Base-by-base conservation (phyloP, 2,888 invertebrate species). In the Apocheima hispidaria region DNA sequence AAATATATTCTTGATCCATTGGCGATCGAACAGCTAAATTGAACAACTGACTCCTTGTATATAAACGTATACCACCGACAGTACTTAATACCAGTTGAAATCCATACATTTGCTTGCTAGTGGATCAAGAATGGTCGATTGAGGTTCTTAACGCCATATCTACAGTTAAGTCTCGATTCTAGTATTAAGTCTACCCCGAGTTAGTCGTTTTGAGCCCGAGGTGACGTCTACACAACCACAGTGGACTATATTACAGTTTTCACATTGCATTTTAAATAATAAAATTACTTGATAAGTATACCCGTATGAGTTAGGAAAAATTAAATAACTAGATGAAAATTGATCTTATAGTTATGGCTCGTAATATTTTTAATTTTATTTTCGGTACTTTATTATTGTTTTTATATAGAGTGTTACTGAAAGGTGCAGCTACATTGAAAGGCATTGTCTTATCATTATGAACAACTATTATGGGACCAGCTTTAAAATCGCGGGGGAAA, bases 191-290 rank as follows among this genome's bases (percentile, higher is more conserved):
- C 46, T 53, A 40, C 33, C 60, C 55, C 61, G 33, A 48, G 51
- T 40, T 16, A 40, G 28, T 64, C 50, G 52, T 60, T 62, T 59
- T 51, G 35, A 58, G 36, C 53, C 21, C 60, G n/a, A 46, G 40
- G 35, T 59, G 55, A 63, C 54, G 10, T 68, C 70, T 70, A 68
- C 70, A 70, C 70, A 70, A 70, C 68, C 69, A 63, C 44, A 57
- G 51, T 56, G 9, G 2, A 55, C 28, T 54, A 20, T 52, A 41
- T 43, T 18, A 50, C 48, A 23, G 4, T 36, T 30, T 7, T 18
- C 38, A 20, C 9, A 30, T 41, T 33, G 4, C 3, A 51, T 46
- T 54, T n/a, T 21, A 26, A 41, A 10, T 12, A 21, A 12, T 14
- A 50, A 23, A 38, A 41, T 18, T 18, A 40, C 18, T 40, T 26